These are phyloP conservation scores for Drosophila truncata DNA, from an alignment of 1,140 invertebrate species.

Conservation along the genomic window DNA sequence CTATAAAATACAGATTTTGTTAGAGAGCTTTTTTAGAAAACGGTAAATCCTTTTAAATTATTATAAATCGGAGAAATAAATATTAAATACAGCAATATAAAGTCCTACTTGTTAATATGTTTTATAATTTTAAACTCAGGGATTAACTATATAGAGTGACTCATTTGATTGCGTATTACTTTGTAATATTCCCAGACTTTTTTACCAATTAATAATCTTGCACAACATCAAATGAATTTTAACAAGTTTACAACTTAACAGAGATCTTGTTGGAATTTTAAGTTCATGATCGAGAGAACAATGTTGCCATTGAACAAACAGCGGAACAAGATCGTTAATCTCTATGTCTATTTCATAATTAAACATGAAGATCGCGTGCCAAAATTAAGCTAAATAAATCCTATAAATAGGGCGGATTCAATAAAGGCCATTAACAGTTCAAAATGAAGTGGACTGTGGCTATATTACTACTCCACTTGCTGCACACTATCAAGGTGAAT, in stretches of 20 bases:
- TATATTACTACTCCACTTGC: conserved; percentile 29
- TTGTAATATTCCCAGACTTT: neutral
- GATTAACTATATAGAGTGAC: neutral
- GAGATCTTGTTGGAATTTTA: neutral
- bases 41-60: neutral
- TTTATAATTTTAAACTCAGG: neutral
- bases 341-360: neutral
- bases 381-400: neutral
- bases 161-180: neutral
- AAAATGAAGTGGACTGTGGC: conserved; percentile 56
- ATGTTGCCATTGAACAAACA: conserved; percentile 39
- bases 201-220: neutral
- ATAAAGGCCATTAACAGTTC: conserved; percentile 1
- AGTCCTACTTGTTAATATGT: neutral
- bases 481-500: conserved; percentile 54
- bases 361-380: conserved; percentile 61
- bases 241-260: neutral
- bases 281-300: conserved; percentile 42
- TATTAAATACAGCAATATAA: too few relatives aligned
- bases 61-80: too few relatives aligned
- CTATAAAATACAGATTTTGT: neutral
- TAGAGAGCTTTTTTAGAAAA: neutral
- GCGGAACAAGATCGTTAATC: conserved; percentile 25
- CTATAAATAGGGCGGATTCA: conserved; percentile 54
- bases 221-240: neutral